Evolutionary conservation across 2,888 invertebrate species (phyloP).

Genomic region (Drosophila flavopinicola): DNA sequence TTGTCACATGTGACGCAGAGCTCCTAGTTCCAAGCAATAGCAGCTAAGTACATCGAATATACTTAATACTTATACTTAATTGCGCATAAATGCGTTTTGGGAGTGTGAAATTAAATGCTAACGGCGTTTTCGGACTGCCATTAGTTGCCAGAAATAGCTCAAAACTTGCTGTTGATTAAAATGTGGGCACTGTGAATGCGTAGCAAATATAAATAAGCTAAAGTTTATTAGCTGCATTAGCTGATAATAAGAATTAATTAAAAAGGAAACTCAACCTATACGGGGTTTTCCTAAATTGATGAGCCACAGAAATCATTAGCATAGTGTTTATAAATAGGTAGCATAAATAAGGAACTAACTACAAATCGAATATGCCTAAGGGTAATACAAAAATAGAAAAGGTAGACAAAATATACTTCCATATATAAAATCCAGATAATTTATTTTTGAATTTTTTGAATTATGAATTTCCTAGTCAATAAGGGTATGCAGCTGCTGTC

Average conservation of each 20-base stretch:
- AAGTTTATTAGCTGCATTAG: neutral
- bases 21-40: slow-evolving; percentile 14
- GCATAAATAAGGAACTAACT: too few relatives aligned
- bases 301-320: neutral
- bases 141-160: slow-evolving; percentile 4
- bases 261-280: neutral
- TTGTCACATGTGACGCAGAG: slow-evolving; percentile 57
- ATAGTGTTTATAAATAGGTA: too few relatives aligned
- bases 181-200: neutral
- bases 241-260: neutral
- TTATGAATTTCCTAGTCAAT: too few relatives aligned
- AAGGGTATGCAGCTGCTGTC: too few relatives aligned
- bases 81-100: slow-evolving; percentile 52
- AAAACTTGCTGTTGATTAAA: neutral
- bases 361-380: too few relatives aligned
- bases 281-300: neutral
- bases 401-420: too few relatives aligned
- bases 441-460: too few relatives aligned
- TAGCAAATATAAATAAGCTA: neutral
- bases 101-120: slow-evolving; percentile 14
- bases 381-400: too few relatives aligned
- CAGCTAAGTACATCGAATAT: slow-evolving; percentile 33
- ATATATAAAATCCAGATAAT: too few relatives aligned
- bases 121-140: neutral
- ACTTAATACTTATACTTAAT: slow-evolving; percentile 63